Evolutionary conservation across 2,797 vertebrate genomes (phyloP), one percentile per base, ranked within the genome.

Genomic region (Poecile montanus): DNA sequence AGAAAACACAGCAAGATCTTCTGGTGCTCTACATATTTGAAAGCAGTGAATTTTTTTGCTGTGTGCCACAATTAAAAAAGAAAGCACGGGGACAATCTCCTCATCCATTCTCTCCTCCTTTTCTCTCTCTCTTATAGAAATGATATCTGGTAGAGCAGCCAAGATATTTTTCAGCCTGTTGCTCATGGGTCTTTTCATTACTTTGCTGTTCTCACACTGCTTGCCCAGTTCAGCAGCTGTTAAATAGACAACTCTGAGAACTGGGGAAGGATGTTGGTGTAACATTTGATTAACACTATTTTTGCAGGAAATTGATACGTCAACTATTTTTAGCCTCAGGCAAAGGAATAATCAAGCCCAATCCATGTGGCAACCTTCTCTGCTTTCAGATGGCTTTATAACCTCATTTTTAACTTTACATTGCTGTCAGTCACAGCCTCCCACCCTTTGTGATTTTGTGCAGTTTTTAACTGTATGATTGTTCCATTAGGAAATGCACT

Each of bases 201-300:
- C 68, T 80, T 78, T 56, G 80, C 23, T 54, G 36, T 96, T 94
- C 90, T 94, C 94, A 80, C 76, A 88, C 56, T 92, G 81, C 90
- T 74, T 92, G 85, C 82, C 87, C 94, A 91, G 15, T 67, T 22
- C 74, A 96, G 87, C 95, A 94, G 91, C 93, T 96, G 96, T 73
- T 92, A 62, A 89, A 84, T 7, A 63, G 71, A 73, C 48, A 93
- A 30, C 62, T 76, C 88, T 51, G 79, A 83, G 83, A 77, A 27
- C 61, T 48, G 54, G 71, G 83, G 72, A 74, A 85, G 48, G 71
- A 66, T 88, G 36, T 68, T 90, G 81, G 38, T 91, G 60, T 40
- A 94, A 29, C 61, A 79, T 93, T 91, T 83, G 90, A 89, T 87
- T 87, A 90, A 85, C 45, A 67, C 3, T 80, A 36, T 57, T 97